Base-by-base conservation (phyloP, 2,888 invertebrate species). In the Apeira syringaria region DNA sequence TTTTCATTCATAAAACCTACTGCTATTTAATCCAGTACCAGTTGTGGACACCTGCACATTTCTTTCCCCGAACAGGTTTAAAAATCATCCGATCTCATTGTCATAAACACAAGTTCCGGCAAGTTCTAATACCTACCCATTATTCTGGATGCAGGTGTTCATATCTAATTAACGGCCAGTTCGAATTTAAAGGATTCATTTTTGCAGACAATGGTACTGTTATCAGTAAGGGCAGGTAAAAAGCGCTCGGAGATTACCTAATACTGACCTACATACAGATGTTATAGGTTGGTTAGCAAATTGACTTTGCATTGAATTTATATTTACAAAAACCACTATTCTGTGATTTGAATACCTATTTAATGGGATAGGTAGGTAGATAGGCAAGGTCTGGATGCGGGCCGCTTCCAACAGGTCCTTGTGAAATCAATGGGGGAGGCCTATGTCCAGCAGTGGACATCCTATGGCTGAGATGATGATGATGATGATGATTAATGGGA, bases 81-180 rank as follows among this genome's bases (percentile, higher is more conserved):
- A 47, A 47, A 42, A 50, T 39, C 28, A 22, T 11, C 34, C 37
- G 31, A 53, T 40, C 39, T 38, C 38, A 33, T 34, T 39, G 12
- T 40, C 12, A 35, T 41, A 43, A 47, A 40, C 27, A 45, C 55
- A 53, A 56, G 49, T 61, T 58, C 50, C 38, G 46, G 36, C 53
- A 47, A 56, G 46, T 47, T 41, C 32, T 35, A 45, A 57, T 50
- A 58, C 39, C 55, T 58, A 55, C 27, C 52, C 53, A 60, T 69
- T 72, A 61, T 65, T 50, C 42, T 50, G 48, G 45, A 55, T 50
- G 64, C 82, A 83, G 77, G 69, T 83, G 80, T 79, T 69, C 70
- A 64, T 51, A 38, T 54, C 53, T 50, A 53, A 66, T 62, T 59
- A 57, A 28, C 47, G 34, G 36, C 18, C 44, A 50, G 33, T 29